Percentiles rank a stretch among this genome's conserved stretches.
phyloP scores from a whole-genome alignment of 2,888 invertebrate genomes.

The Chironomus tentans region DNA sequence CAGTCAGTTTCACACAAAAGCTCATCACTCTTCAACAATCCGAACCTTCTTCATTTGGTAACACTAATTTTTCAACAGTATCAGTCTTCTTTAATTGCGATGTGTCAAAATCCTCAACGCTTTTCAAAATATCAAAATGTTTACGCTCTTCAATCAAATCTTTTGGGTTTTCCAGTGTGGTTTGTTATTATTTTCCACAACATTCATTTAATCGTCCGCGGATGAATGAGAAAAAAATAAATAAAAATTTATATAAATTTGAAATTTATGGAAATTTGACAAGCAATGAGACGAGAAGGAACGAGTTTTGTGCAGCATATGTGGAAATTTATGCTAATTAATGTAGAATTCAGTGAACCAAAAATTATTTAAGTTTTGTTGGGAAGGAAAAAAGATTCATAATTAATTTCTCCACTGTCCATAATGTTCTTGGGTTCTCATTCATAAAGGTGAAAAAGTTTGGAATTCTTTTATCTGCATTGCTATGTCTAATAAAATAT shows the following conservation, averaged over 20 bases:
- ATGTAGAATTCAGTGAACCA: slow-evolving; percentile 6
- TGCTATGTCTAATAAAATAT: too few species aligned
- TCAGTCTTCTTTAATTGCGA: slow-evolving; percentile 66
- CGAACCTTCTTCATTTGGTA: slow-evolving; percentile 75
- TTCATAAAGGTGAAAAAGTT: background rate
- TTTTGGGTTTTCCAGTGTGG: slow-evolving; percentile 32
- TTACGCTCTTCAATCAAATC: slow-evolving; percentile 66
- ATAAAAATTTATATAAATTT: too few species aligned
- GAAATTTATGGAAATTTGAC: too few species aligned
- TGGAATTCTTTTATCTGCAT: background rate
- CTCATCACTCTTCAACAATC: background rate
- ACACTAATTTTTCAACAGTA: slow-evolving; percentile 71
- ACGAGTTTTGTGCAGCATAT: too few species aligned
- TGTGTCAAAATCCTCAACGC: slow-evolving; percentile 67
- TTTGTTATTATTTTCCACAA: background rate
- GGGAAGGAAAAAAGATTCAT: background rate
- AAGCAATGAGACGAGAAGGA: too few species aligned
- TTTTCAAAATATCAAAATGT: slow-evolving; percentile 66
- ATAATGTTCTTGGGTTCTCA: background rate
- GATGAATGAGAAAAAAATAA: too few species aligned
- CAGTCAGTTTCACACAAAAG: background rate
- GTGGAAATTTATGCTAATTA: background rate
- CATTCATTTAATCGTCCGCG: too few species aligned
- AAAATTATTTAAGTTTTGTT: background rate
- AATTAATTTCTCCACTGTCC: background rate